Conservation (phyloP, 2,797 vertebrate species). For the Hypotaenidia okinawae region DNA sequence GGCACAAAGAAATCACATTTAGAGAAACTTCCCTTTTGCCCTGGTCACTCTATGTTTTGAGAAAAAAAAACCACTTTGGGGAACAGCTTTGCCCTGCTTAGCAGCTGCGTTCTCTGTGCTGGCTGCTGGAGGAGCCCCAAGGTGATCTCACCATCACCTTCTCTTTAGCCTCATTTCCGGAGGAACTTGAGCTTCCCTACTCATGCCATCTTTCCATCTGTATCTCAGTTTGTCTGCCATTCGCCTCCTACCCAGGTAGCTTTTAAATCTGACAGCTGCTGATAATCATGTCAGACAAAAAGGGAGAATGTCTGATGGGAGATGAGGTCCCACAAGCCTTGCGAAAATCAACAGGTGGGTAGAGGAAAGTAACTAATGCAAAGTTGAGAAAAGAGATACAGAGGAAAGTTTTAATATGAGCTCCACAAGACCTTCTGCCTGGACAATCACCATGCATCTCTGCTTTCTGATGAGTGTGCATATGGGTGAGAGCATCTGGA, state of each 20-base stretch:
- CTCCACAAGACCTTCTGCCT: neutral
- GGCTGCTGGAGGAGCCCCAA: neutral
- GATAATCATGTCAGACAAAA: neutral
- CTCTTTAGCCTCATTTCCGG: conserved; percentile 3
- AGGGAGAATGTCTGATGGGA: neutral
- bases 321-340: neutral
- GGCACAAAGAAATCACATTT: neutral
- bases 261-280: conserved; percentile 8
- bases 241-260: neutral
- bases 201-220: neutral
- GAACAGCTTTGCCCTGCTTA: neutral
- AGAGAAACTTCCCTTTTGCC: neutral
- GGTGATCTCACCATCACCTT: conserved; percentile 1
- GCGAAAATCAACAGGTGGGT: neutral
- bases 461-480: neutral
- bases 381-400: neutral
- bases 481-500: neutral
- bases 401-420: neutral
- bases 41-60: neutral
- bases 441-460: neutral
- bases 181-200: neutral
- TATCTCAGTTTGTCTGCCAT: neutral
- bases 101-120: neutral
- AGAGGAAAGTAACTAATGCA: neutral
- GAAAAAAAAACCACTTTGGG: neutral